Evolutionary conservation across 2,113 vertebrate genomes (phyloP), one percentile per base, ranked within the genome.

Genomic region (Engraulis encrasicolus): DNA sequence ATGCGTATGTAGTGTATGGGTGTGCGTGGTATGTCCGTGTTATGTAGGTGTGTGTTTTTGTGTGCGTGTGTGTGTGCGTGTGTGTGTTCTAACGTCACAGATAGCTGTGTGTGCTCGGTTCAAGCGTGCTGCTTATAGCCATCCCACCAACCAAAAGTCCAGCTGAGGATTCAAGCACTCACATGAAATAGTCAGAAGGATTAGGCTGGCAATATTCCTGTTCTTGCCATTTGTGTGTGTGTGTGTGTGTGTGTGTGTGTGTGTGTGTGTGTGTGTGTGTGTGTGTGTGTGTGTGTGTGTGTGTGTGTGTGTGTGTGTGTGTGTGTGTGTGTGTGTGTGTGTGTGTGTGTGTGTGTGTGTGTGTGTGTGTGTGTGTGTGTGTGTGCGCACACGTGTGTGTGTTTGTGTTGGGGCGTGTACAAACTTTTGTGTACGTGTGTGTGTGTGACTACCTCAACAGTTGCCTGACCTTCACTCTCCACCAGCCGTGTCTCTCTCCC

Each of bases 391-490:
- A n/a, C n/a, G 23, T 66, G 23, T 66, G 81, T 48, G 80, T 81
- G 58, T 61, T 19, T 81, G 31, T 45, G 80, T 61, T n/a, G n/a
- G n/a, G n/a, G n/a, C n/a, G n/a, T n/a, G n/a, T n/a, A n/a, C n/a
- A n/a, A n/a, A n/a, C n/a, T n/a, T n/a, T n/a, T n/a, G n/a, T n/a
- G n/a, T n/a, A n/a, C n/a, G 50, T 37, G 6, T 58, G 80, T 81
- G 49, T 0, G 49, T 17, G 49, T 11, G 27, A 34, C n/a, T 34
- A 34, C 38, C 15, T 38, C n/a, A 80, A 50, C n/a, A 20, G 50
- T 31, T 54, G 80, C 36, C 6, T 86, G 84, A 86, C 83, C 84
- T 89, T 85, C 66, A 74, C 0, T 74, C 66, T 34, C 66, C 23
- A 17, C 66, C 66, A 74, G 66, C 66, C 34, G 66, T 36, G 66